These are phyloP conservation scores for Cnemophilus loriae DNA, from an alignment of 2,113 vertebrate species.

Conservation along the genomic window DNA sequence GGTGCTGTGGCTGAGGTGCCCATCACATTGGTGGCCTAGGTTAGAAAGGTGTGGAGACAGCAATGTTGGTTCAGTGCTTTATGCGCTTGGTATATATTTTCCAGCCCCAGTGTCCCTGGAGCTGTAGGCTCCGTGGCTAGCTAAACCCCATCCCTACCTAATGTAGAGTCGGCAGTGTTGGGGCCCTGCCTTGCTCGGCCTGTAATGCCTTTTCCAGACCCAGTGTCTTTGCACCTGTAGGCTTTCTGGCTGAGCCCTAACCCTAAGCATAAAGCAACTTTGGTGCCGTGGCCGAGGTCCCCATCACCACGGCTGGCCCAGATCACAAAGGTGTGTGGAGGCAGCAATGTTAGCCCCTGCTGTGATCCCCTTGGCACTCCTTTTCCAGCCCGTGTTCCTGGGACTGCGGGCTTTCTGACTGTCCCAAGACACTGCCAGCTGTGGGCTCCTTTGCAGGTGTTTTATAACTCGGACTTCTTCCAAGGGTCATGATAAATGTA, in stretches of 20 bases:
- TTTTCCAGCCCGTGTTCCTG: neutral
- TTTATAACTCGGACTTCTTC: neutral
- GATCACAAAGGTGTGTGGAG: neutral
- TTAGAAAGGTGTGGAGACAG: neutral
- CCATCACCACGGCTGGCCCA: neutral
- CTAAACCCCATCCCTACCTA: neutral
- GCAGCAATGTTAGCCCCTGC: neutral
- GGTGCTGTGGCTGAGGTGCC: neutral
- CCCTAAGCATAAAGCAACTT: neutral
- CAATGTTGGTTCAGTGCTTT: neutral
- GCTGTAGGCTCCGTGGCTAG: neutral
- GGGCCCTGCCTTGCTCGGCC: neutral
- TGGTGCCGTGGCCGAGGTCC: neutral
- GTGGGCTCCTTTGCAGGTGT: neutral
- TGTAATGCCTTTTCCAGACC: neutral
- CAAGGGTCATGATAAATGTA: neutral
- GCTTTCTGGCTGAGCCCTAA: neutral
- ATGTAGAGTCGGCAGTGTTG: rapidly evolving
- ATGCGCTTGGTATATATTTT: neutral
- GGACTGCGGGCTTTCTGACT: neutral
- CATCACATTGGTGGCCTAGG: neutral
- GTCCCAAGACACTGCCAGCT: neutral
- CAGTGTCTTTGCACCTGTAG: neutral
- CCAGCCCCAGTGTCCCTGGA: neutral
- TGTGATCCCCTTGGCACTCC: neutral